Conservation (phyloP, 2,113 vertebrate genomes). For the Cranoglanis bouderius region DNA sequence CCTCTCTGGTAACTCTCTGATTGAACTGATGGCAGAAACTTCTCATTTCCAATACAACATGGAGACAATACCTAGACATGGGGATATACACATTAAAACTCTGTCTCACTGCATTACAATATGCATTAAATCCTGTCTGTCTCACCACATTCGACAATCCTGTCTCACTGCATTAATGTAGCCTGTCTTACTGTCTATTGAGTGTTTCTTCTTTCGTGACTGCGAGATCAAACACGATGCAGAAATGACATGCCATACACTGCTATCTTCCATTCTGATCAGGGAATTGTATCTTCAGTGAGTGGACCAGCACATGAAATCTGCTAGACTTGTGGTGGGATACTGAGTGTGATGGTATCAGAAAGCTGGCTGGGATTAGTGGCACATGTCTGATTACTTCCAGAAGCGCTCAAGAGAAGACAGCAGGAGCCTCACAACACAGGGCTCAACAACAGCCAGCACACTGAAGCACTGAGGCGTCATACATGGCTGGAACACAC, state of each 20-base stretch:
- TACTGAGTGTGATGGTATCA: constrained; percentile 25
- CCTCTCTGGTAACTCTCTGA: constrained; percentile 23
- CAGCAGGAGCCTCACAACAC: constrained; percentile 5
- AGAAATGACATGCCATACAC: constrained; percentile 20
- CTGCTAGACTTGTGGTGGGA: background rate
- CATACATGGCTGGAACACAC: background rate
- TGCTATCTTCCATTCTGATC: constrained; percentile 11
- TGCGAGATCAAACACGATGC: constrained; percentile 20
- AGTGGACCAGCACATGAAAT: constrained; percentile 3
- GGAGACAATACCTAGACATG: constrained; percentile 37
- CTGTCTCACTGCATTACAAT: constrained; percentile 41
- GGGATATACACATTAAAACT: constrained; percentile 46
- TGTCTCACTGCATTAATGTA: constrained; percentile 23
- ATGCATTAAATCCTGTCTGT: constrained; percentile 32
- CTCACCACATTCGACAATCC: constrained; percentile 9
- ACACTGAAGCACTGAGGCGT: background rate
- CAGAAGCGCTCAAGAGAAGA: background rate
- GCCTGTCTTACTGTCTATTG: constrained; percentile 9
- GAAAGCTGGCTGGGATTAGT: constrained; percentile 35
- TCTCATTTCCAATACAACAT: constrained; percentile 40
- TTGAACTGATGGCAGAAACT: constrained; percentile 31
- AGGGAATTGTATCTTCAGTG: constrained; percentile 6
- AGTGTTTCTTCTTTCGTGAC: background rate
- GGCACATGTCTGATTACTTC: constrained; percentile 33
- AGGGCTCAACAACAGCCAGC: background rate